phyloP scores from a whole-genome alignment of 2,888 invertebrate genomes.

The Miltochrista miniata region DNA sequence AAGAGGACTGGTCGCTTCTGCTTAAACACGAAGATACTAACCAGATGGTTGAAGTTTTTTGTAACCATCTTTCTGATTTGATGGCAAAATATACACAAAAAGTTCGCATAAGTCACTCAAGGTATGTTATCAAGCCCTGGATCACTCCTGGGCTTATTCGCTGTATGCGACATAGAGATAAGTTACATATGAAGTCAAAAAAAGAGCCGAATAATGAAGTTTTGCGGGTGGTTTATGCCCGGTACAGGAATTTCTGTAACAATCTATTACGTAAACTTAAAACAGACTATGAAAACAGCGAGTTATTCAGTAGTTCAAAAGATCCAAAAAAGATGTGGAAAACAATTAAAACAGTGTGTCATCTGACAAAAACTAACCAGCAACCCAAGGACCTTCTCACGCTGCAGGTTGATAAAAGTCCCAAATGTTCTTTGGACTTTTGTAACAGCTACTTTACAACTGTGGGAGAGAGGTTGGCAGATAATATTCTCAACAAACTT shows the following conservation, averaged over 20 bases:
- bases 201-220: neutral
- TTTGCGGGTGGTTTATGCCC: neutral
- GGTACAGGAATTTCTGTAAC: neutral
- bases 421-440: neutral
- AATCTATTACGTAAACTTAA: neutral
- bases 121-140: neutral
- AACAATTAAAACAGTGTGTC: neutral
- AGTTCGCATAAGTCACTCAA: neutral
- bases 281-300: neutral
- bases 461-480: neutral
- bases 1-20: neutral
- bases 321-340: neutral
- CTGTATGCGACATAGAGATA: constrained; percentile 1
- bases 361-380: neutral
- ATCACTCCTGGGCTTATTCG: constrained; percentile 1
- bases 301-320: neutral
- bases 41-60: neutral
- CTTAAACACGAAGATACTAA: neutral
- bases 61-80: neutral
- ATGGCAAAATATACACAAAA: neutral
- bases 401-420: neutral
- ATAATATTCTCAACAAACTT: neutral
- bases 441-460: constrained; percentile 1
- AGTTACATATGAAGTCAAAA: neutral
- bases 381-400: neutral